phyloP scores from a whole-genome alignment of 2,797 vertebrate species.

The Lophius americanus region DNA sequence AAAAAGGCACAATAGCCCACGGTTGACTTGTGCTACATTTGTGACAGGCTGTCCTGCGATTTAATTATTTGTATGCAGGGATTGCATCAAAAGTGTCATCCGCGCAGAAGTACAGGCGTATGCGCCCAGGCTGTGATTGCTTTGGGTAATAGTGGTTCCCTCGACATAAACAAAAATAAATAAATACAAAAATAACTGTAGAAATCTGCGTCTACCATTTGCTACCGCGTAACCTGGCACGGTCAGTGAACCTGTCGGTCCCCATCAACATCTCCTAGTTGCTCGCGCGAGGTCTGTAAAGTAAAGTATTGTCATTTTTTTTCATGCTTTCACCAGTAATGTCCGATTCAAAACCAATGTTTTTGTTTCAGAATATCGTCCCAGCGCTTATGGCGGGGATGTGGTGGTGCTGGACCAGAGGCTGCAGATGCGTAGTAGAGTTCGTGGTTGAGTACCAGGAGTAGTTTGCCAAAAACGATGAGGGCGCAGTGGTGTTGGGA shows the following conservation, averaged over 20 bases:
- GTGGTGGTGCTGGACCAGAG: constrained; percentile 88
- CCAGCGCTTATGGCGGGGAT: constrained; percentile 87
- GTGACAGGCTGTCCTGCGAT: constrained; percentile 79
- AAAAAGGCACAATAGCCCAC: constrained; percentile 91
- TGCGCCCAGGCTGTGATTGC: constrained; percentile 72
- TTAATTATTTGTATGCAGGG: constrained; percentile 51
- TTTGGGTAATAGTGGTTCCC: constrained; percentile 85
- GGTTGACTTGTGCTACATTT: constrained; percentile 91
- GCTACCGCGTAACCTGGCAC: constrained; percentile 35
- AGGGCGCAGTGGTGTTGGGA: constrained; percentile 81
- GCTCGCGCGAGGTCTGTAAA: constrained; percentile 60
- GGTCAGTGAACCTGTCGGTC: constrained; percentile 56
- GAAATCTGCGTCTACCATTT: constrained; percentile 67
- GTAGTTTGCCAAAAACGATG: constrained; percentile 94
- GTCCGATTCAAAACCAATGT: constrained; percentile 61
- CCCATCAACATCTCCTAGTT: constrained; percentile 41
- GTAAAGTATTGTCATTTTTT: constrained; percentile 58
- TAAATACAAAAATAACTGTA: constrained; percentile 88
- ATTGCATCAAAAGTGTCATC: constrained; percentile 71
- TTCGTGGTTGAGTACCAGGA: constrained; percentile 92
- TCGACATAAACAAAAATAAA: constrained; percentile 82
- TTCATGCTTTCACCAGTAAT: constrained; percentile 61
- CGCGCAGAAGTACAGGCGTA: constrained; percentile 61
- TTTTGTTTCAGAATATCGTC: constrained; percentile 87
- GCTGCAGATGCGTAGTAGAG: constrained; percentile 85